phyloP scores from a whole-genome alignment of 2,113 vertebrate species.

The Proterorhinus semilunaris region DNA sequence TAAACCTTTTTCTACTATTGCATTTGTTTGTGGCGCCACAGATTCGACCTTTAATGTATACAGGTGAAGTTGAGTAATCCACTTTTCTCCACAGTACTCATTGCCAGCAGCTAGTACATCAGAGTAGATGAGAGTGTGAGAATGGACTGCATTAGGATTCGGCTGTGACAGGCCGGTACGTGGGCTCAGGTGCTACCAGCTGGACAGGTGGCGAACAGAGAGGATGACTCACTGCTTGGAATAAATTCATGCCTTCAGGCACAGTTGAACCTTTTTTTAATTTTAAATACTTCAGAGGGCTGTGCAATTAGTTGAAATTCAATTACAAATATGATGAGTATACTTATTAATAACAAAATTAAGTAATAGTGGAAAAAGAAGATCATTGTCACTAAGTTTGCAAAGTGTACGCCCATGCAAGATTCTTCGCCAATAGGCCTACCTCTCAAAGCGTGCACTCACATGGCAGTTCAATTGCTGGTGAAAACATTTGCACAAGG shows the following conservation, averaged over 20 bases:
- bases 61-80: not conserved
- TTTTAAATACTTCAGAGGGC: not conserved
- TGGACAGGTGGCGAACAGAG: conserved; percentile 30
- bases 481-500: no score
- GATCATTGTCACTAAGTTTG: no score
- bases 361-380: no score
- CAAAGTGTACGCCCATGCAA: no score
- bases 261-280: not conserved
- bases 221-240: conserved; percentile 31
- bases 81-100: not conserved
- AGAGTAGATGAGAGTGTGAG: conserved; percentile 6
- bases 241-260: conserved; percentile 21
- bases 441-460: no score
- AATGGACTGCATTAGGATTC: conserved; percentile 29
- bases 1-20: not conserved
- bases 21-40: not conserved
- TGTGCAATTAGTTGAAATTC: not conserved
- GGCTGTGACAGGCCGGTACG: conserved; percentile 19
- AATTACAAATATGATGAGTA: no score
- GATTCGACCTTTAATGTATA: not conserved
- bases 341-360: no score
- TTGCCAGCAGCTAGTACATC: conserved; percentile 3
- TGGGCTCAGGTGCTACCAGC: conserved; percentile 35
- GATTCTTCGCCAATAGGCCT: no score
- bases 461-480: no score